Conservation (phyloP, 2,797 vertebrate species). For the Paramormyrops hopkinsi region DNA sequence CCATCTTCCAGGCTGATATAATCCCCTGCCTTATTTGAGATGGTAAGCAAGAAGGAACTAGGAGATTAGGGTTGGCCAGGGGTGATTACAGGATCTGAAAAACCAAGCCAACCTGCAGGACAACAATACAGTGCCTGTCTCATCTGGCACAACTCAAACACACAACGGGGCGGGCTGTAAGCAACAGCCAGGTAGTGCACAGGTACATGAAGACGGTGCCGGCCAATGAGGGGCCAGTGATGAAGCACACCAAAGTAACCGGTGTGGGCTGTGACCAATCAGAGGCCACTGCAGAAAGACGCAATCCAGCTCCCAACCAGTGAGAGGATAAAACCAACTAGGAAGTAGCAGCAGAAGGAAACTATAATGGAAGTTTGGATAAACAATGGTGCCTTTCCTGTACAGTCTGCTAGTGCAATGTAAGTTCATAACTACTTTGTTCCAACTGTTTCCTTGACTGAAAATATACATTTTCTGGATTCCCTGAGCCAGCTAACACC, state of each 20-base stretch:
- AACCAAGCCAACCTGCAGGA: background rate
- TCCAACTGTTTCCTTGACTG: background rate
- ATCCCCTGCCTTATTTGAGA: too few species aligned
- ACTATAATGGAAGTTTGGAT: background rate
- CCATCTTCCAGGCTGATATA: background rate
- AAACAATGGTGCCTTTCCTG: background rate
- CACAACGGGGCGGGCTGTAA: background rate
- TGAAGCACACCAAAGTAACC: background rate
- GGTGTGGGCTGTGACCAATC: background rate
- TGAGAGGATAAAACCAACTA: background rate
- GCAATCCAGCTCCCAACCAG: background rate
- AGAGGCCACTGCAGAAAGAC: background rate
- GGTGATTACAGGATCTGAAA: background rate
- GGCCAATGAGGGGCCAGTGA: background rate
- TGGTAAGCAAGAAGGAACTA: conserved; percentile 30
- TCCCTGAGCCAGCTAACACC: background rate
- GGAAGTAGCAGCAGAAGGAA: background rate
- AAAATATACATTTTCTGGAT: background rate
- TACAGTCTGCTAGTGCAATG: background rate
- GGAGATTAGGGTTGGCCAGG: conserved; percentile 19
- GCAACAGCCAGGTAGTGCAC: background rate
- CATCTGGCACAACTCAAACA: background rate
- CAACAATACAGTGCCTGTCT: background rate
- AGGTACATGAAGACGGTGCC: background rate
- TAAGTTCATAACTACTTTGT: background rate